Conservation (phyloP, 2,797 vertebrate species). For the Pseudomugil gertrudae region DNA sequence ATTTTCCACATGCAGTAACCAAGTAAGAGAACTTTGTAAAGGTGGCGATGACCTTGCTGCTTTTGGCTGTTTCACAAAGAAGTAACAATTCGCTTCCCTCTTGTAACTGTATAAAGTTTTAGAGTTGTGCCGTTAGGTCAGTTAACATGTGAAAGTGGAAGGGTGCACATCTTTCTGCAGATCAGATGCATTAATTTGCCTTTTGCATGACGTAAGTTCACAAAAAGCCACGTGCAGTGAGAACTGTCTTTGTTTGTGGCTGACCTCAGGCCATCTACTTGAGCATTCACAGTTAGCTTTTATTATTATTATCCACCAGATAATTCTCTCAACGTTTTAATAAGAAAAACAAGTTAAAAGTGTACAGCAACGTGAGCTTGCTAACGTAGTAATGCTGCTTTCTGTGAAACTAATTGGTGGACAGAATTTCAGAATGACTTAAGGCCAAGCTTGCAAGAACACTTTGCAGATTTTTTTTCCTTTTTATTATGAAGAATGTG, state of each 20-base stretch:
- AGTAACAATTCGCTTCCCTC: neutral
- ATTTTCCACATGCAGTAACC: slow-evolving; percentile 64
- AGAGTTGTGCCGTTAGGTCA: neutral
- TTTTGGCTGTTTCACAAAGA: slow-evolving; percentile 15
- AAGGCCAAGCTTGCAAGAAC: too few species aligned
- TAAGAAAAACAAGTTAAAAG: slow-evolving; percentile 30
- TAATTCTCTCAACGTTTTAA: slow-evolving; percentile 29
- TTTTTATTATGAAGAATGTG: neutral
- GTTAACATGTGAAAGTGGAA: neutral
- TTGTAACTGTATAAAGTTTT: neutral
- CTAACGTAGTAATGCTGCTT: neutral
- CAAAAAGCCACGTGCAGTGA: neutral
- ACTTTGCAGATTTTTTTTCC: neutral
- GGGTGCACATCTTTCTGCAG: neutral
- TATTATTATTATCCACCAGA: slow-evolving; percentile 29
- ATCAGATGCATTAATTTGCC: neutral
- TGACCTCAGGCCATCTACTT: neutral
- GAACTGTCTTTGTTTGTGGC: neutral
- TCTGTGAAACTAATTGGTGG: too few species aligned
- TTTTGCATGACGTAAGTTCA: neutral
- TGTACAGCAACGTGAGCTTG: neutral
- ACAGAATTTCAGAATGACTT: neutral
- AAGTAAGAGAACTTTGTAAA: slow-evolving; percentile 17
- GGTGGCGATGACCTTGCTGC: slow-evolving; percentile 1
- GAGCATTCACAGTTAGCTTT: neutral